phyloP scores from a whole-genome alignment of 1,140 invertebrate genomes.

The Bombus superbus region DNA sequence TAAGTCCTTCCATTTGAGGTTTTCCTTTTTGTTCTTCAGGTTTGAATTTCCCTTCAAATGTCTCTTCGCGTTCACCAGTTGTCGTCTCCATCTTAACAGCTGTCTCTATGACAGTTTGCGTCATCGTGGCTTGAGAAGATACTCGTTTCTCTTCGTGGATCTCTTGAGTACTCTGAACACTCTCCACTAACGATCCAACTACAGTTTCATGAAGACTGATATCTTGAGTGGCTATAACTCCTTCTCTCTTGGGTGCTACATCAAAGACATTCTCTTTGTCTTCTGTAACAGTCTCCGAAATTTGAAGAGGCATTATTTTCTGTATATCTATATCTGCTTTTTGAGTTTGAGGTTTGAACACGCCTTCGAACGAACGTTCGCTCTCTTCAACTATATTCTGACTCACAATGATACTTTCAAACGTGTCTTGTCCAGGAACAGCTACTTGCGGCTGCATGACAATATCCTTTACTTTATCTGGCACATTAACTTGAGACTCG shows the following conservation, averaged over 20 bases:
- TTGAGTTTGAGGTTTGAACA: conserved; percentile 73
- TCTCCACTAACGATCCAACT: conserved; percentile 73
- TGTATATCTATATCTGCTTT: conserved; percentile 75
- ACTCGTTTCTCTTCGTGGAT: conserved; percentile 67
- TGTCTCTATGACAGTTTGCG: conserved; percentile 80
- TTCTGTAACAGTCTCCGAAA: conserved; percentile 79
- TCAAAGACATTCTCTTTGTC: conserved; percentile 76
- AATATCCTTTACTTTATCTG: conserved; percentile 64
- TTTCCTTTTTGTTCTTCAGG: conserved; percentile 69
- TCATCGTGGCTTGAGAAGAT: conserved; percentile 75
- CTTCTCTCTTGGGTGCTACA: conserved; percentile 46
- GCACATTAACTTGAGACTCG: conserved; percentile 76
- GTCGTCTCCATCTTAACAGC: conserved; percentile 78
- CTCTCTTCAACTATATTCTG: conserved; percentile 77
- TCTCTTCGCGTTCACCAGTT: conserved; percentile 72
- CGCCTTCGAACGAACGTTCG: conserved; percentile 75
- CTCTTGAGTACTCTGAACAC: conserved; percentile 72
- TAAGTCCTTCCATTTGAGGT: conserved; percentile 68
- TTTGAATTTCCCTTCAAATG: conserved; percentile 60
- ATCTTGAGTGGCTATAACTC: conserved; percentile 67
- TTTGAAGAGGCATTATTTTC: conserved; percentile 77
- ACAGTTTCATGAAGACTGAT: conserved; percentile 75
- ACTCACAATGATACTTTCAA: conserved; percentile 77
- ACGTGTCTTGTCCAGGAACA: conserved; percentile 72
- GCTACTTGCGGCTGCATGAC: conserved; percentile 68